phyloP scores from a whole-genome alignment of 2,888 invertebrate species.

The Arctia plantaginis region DNA sequence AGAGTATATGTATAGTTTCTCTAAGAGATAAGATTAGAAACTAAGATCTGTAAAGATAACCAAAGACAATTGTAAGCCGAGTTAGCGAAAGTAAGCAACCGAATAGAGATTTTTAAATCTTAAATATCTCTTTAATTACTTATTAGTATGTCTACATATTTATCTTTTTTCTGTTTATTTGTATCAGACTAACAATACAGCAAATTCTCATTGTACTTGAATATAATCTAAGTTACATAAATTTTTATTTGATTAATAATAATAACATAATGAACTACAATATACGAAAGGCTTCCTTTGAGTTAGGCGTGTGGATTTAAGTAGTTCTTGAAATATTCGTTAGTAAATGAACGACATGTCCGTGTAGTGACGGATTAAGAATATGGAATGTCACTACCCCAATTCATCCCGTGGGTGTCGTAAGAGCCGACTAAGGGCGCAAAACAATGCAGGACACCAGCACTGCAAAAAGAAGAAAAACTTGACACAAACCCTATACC shows the following conservation, averaged over 20 bases:
- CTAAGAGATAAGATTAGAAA: neutral
- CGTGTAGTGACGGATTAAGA: too few relatives aligned
- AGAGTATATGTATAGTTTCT: neutral
- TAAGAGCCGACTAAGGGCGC: too few relatives aligned
- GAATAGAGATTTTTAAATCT: neutral
- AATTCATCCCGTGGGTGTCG: too few relatives aligned
- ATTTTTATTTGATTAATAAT: neutral
- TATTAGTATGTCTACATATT: neutral
- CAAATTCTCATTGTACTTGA: neutral
- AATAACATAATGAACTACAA: neutral
- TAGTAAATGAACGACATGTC: neutral
- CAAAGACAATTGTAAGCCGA: neutral
- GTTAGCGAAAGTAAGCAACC: neutral
- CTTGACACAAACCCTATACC: too few relatives aligned
- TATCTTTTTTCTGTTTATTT: neutral
- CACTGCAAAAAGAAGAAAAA: too few relatives aligned
- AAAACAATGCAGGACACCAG: too few relatives aligned
- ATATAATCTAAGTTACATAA: neutral
- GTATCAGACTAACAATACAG: neutral
- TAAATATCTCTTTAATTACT: neutral
- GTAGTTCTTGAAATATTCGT: neutral
- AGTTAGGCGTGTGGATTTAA: neutral
- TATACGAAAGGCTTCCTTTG: neutral
- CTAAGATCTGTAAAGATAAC: slow-evolving; percentile 1
- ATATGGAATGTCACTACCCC: too few relatives aligned